Evolutionary conservation across 2,888 invertebrate genomes (phyloP).

Genomic region (Brachyptera putata): DNA sequence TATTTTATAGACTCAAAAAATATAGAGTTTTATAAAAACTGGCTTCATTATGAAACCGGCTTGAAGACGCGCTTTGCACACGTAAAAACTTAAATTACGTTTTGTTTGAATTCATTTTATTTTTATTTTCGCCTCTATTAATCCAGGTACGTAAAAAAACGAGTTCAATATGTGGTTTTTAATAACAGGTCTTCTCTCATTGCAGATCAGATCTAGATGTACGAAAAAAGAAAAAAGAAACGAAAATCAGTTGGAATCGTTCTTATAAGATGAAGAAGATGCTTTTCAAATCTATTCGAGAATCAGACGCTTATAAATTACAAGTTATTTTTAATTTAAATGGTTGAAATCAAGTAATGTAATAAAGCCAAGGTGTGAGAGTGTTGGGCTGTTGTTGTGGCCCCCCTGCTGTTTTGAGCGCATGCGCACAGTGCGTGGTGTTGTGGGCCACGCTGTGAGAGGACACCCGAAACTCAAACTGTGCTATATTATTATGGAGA

Average conservation of each 20-base stretch:
- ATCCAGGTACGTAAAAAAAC: conserved; percentile 6
- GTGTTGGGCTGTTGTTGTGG: background rate
- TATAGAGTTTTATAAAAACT: background rate
- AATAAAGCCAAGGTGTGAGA: background rate
- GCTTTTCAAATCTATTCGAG: conserved; percentile 2
- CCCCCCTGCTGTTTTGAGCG: conserved; percentile 3
- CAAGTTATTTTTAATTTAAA: conserved; percentile 16
- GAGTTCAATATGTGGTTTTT: conserved; percentile 7
- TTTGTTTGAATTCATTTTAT: background rate
- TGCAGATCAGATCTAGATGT: background rate
- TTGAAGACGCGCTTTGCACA: conserved; percentile 3
- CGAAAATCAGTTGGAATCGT: background rate
- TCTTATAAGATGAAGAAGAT: too few relatives aligned
- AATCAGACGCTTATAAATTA: background rate
- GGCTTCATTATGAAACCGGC: conserved; percentile 8
- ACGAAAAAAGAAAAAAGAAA: too few relatives aligned
- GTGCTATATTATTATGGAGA: conserved; percentile 7
- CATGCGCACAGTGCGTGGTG: background rate
- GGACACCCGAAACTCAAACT: conserved; percentile 3
- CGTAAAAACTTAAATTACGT: background rate
- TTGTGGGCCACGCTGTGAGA: background rate
- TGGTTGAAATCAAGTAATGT: background rate
- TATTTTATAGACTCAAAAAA: background rate
- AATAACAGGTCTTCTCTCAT: conserved; percentile 13
- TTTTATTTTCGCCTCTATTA: conserved; percentile 13